These are phyloP conservation scores for Gasterosteus nipponicus DNA, from an alignment of 2,113 vertebrate species.

Conservation along the genomic window DNA sequence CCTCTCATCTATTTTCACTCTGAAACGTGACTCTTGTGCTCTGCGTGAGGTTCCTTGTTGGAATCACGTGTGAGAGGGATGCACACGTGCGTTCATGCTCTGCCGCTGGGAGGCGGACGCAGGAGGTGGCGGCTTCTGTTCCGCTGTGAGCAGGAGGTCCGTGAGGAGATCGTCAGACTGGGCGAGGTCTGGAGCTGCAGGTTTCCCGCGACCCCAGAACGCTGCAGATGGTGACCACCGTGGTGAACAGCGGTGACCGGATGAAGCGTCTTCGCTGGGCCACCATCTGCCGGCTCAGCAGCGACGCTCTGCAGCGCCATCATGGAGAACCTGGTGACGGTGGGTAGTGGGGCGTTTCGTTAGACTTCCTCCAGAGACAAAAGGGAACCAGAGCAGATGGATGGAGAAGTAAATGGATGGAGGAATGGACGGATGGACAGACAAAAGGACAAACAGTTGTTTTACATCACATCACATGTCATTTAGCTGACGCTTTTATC, in stretches of 20 bases:
- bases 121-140: background rate
- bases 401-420: no score
- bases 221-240: constrained; percentile 30
- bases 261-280: background rate
- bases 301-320: constrained; percentile 31
- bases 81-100: no score
- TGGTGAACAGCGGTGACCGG: constrained; percentile 52
- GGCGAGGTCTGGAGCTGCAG: constrained; percentile 27
- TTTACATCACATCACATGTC: no score
- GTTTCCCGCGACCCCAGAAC: constrained; percentile 23
- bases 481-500: no score
- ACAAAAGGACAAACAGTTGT: no score
- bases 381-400: background rate
- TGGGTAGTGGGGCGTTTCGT: constrained; percentile 4
- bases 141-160: constrained; percentile 12
- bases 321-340: constrained; percentile 59
- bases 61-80: no score
- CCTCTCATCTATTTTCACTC: background rate
- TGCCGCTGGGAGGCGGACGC: no score
- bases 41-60: no score
- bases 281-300: background rate
- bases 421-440: no score
- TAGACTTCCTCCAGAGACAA: fast-evolving
- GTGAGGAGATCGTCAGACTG: background rate
- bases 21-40: background rate